Percentiles rank a stretch among this genome's conserved stretches.
These are phyloP conservation scores for Phthorimaea operculella DNA, from an alignment of 1,140 invertebrate species.

Conservation along the genomic window DNA sequence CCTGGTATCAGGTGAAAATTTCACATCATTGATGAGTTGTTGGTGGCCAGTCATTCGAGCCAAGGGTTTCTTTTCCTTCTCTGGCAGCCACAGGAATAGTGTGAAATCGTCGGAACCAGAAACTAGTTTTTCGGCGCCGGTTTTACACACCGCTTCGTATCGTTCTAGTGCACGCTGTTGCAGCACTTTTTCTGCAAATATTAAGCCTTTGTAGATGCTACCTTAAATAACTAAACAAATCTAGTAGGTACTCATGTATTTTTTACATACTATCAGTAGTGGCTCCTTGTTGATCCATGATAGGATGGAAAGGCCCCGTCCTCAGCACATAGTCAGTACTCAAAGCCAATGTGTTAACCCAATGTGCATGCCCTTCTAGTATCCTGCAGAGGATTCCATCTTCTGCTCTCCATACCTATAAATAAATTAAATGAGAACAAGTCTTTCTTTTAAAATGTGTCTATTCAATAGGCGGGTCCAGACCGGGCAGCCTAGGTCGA, in stretches of 20 bases:
- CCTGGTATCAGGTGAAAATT: slow-evolving; percentile 95
- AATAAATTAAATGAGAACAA: too few species aligned
- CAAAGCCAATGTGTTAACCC: slow-evolving; percentile 97
- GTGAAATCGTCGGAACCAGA: slow-evolving; percentile 99
- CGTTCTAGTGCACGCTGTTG: slow-evolving; percentile 68
- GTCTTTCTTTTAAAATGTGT: too few species aligned
- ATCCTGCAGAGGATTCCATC: slow-evolving; percentile 94
- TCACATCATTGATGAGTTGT: slow-evolving; percentile 96
- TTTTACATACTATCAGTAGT: slow-evolving; percentile 56
- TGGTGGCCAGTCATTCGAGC: slow-evolving; percentile 97
- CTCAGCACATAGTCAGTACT: slow-evolving; percentile 97
- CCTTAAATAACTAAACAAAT: too few species aligned
- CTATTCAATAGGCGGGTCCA: too few species aligned
- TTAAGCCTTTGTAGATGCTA: neutral
- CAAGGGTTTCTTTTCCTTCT: slow-evolving; percentile 88
- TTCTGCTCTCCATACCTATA: slow-evolving; percentile 80
- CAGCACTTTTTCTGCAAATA: slow-evolving; percentile 66
- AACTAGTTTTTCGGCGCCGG: slow-evolving; percentile 85
- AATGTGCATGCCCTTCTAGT: slow-evolving; percentile 96
- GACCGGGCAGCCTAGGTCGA: too few species aligned
- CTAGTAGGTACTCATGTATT: too few species aligned
- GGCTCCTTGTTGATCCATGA: slow-evolving; percentile 63
- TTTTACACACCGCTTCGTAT: slow-evolving; percentile 74
- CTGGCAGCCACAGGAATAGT: slow-evolving; percentile 95
- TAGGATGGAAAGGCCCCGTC: slow-evolving; percentile 89